These are phyloP conservation scores for Brevimyrus niger DNA, from an alignment of 2,113 vertebrate species.

Conservation along the genomic window DNA sequence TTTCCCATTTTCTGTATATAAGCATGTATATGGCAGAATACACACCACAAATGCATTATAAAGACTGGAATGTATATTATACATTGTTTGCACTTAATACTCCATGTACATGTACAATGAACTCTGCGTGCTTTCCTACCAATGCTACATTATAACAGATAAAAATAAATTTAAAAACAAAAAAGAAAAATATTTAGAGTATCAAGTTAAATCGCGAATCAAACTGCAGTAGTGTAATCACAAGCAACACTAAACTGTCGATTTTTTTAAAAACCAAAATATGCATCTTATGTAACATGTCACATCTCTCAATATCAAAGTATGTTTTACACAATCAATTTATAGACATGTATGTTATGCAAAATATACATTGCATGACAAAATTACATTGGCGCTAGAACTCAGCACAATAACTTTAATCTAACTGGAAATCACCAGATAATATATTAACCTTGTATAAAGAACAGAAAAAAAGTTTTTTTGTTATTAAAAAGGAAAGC, in stretches of 20 bases:
- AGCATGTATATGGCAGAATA: background rate
- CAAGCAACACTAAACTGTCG: background rate
- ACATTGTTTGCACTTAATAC: background rate
- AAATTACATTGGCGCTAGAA: background rate
- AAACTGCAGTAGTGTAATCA: background rate
- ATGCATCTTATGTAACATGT: background rate
- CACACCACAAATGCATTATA: background rate
- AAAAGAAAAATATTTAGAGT: background rate
- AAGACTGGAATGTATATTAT: background rate
- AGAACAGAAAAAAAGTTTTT: background rate
- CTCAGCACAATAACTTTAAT: background rate
- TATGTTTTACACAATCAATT: background rate
- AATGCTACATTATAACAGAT: background rate
- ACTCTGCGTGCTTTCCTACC: background rate
- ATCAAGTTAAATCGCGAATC: background rate
- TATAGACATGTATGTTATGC: background rate
- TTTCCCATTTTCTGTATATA: conserved; percentile 7
- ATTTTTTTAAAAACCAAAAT: background rate
- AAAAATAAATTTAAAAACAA: background rate
- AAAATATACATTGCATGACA: too few species aligned
- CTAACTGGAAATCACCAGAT: background rate
- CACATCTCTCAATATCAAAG: background rate
- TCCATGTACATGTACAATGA: background rate
- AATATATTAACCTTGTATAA: background rate
- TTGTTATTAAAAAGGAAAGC: background rate